Base-by-base conservation (phyloP, 2,888 invertebrate species). In the Drosophila stalkeri region DNA sequence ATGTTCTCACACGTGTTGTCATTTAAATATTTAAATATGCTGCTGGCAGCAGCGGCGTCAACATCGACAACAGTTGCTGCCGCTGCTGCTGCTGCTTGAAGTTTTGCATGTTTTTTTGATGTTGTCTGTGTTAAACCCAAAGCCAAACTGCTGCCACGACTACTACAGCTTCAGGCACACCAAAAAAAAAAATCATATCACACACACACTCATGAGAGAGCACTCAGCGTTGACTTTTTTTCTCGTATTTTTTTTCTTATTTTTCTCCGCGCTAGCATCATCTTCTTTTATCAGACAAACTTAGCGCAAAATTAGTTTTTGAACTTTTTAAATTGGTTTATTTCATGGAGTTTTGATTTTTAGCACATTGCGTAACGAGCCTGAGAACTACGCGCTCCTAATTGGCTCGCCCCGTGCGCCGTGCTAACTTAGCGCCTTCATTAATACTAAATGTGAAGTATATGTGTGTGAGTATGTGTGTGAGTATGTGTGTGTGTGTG, bases 251-350 rank as follows among this genome's bases (percentile, higher is more conserved):
- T 49, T 61, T 59, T 41, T 46, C 65, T 55, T 41, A 46, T 60
- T 62, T 62, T 43, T 47, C 64, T 65, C 61, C 60, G 54, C 51
- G 62, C 71, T 56, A 47, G 75, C 84, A 69, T 72, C 87, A 78
- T 73, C 86, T 85, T 82, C 87, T 85, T 86, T 85, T 87, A 85
- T 85, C 85, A 87, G 81, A 84, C 85, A 90, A 90, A 83, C 90
- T 87, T 90, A 90, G 91, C 91, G 91, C 90, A 90, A 91, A 91
- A 91, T 91, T 91, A 91, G 90, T 91, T 91, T 91, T 89, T 84
- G 75, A 90, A 91, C 84, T 91, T 91, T 89, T 86, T 85, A 91
- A 90, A 91, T 86, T 91, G 89, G 89, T 85, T 91, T 91, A 91
- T 90, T 91, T 89, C 81, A 89, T 90, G 83, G 84, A 86, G 80